phyloP scores from a whole-genome alignment of 2,888 invertebrate genomes.

The Oligia latruncula region DNA sequence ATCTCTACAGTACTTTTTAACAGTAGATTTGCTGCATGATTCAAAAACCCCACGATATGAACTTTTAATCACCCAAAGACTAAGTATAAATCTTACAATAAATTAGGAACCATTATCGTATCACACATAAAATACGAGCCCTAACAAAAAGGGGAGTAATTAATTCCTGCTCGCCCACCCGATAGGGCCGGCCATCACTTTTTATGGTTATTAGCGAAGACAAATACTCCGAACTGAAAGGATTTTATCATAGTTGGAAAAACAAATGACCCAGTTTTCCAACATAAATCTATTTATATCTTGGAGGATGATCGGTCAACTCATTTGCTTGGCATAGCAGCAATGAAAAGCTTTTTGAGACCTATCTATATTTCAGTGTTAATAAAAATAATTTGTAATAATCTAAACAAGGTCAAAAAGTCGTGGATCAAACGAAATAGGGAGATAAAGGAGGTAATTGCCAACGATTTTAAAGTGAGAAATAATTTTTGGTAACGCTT shows the following conservation, averaged over 20 bases:
- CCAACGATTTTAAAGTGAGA: too few species aligned
- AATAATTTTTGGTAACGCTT: too few species aligned
- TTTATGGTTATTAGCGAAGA: conserved; percentile 66
- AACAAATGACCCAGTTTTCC: conserved; percentile 47
- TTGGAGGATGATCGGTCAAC: conserved; percentile 18
- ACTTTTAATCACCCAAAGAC: neutral
- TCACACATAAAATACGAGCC: conserved; percentile 58
- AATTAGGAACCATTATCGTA: conserved; percentile 53
- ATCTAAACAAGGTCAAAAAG: too few species aligned
- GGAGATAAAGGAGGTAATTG: too few species aligned
- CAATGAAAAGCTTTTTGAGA: neutral
- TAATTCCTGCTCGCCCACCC: conserved; percentile 60
- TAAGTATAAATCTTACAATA: conserved; percentile 40
- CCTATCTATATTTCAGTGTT: neutral
- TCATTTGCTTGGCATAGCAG: neutral
- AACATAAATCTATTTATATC: conserved; percentile 54
- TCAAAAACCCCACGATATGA: neutral
- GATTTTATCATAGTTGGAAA: conserved; percentile 58
- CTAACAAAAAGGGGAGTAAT: conserved; percentile 66
- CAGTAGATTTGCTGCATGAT: neutral
- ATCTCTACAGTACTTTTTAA: neutral
- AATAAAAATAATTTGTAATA: too few species aligned
- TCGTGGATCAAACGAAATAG: too few species aligned
- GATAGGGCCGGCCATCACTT: conserved; percentile 65
- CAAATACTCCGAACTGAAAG: conserved; percentile 55